These are phyloP conservation scores for Antheraea mylitta DNA, from an alignment of 1,140 invertebrate genomes.

Conservation along the genomic window DNA sequence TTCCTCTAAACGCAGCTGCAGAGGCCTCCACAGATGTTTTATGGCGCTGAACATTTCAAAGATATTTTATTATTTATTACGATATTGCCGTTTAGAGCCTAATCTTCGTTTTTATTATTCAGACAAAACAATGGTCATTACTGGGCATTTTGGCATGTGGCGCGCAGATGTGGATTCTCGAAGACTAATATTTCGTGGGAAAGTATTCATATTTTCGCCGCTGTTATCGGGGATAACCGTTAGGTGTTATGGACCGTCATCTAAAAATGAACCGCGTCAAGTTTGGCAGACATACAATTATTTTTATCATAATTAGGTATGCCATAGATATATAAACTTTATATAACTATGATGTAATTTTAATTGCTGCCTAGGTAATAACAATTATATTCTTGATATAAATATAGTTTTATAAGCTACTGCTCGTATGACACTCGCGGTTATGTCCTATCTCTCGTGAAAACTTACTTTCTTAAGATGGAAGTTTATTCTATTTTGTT, in stretches of 20 bases:
- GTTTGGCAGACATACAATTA: too few species aligned
- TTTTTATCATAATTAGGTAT: too few species aligned
- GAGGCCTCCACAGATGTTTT: slow-evolving; percentile 72
- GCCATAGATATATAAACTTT: too few species aligned
- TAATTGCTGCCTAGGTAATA: too few species aligned
- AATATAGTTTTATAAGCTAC: too few species aligned
- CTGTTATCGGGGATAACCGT: not conserved
- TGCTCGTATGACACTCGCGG: too few species aligned
- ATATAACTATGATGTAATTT: too few species aligned
- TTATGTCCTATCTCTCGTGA: too few species aligned
- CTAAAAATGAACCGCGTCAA: too few species aligned
- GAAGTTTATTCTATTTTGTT: too few species aligned
- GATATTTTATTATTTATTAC: slow-evolving; percentile 73
- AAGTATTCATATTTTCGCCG: slow-evolving; percentile 28
- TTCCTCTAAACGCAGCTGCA: slow-evolving; percentile 63
- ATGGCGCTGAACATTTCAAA: slow-evolving; percentile 70
- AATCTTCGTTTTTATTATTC: slow-evolving; percentile 71
- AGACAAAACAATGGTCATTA: slow-evolving; percentile 68
- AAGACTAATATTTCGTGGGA: slow-evolving; percentile 47
- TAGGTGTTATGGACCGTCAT: not conserved
- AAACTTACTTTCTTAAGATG: too few species aligned
- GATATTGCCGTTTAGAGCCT: slow-evolving; percentile 72
- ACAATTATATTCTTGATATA: too few species aligned
- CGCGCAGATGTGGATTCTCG: slow-evolving; percentile 49
- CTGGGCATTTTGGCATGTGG: slow-evolving; percentile 65